Conservation (phyloP, 2,888 invertebrate genomes). For the Cremastobaeus sp. region DNA sequence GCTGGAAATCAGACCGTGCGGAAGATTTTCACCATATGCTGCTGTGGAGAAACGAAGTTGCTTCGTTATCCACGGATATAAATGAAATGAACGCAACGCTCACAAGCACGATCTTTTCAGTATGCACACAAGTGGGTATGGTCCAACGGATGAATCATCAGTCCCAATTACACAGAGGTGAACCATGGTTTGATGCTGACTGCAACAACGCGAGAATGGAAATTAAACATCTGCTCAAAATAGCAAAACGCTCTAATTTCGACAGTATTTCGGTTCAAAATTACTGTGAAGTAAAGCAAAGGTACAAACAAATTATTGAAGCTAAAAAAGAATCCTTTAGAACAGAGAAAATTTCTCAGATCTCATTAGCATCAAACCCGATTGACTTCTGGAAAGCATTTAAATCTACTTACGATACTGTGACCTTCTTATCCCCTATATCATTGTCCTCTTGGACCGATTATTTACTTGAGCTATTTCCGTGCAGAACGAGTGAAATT, state of each 20-base stretch:
- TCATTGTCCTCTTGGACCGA: not conserved
- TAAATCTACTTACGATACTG: not conserved
- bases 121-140: not conserved
- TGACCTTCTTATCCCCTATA: not conserved
- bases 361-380: not conserved
- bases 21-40: not conserved
- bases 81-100: not conserved
- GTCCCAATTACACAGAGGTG: too few relatives aligned
- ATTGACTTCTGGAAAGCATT: not conserved
- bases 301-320: not conserved
- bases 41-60: not conserved
- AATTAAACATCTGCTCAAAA: not conserved
- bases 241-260: not conserved
- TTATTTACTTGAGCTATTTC: not conserved
- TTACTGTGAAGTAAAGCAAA: not conserved
- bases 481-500: not conserved
- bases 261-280: not conserved
- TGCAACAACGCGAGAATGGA: not conserved
- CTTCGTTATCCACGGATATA: not conserved
- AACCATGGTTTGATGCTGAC: constrained; percentile 2
- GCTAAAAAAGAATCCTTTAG: too few relatives aligned
- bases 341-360: too few relatives aligned
- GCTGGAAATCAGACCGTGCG: not conserved
- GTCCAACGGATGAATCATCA: not conserved
- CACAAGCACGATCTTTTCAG: not conserved